Conservation (phyloP, 2,113 vertebrate species). For the Urocitellus parryii region DNA sequence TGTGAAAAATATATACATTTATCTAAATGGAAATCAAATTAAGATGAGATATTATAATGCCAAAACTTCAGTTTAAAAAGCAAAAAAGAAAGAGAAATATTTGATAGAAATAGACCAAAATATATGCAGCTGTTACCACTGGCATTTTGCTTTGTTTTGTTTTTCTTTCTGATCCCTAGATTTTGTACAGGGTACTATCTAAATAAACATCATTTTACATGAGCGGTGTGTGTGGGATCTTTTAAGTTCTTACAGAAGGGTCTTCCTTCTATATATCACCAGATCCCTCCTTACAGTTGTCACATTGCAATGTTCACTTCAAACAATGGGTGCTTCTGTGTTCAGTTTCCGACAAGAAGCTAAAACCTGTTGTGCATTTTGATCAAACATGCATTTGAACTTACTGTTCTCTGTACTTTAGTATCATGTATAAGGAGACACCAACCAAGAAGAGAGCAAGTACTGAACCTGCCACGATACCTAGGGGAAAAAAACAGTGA, state of each 20-base stretch:
- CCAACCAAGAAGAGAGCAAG: slow-evolving; percentile 28
- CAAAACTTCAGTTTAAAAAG: slow-evolving; percentile 22
- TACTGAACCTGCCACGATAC: neutral
- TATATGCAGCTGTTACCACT: neutral
- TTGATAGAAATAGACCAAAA: neutral
- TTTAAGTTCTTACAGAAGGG: neutral
- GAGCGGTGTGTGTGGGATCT: neutral
- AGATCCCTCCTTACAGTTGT: neutral
- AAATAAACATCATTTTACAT: neutral
- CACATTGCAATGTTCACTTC: neutral
- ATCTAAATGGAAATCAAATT: neutral
- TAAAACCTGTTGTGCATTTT: neutral
- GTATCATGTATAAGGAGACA: neutral
- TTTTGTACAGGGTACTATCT: neutral
- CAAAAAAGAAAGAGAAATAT: neutral
- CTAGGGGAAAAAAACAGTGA: slow-evolving; percentile 40
- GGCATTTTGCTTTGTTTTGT: neutral
- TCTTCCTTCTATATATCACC: neutral
- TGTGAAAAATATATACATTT: neutral
- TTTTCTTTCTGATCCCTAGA: slow-evolving; percentile 23
- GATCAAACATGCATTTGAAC: slow-evolving; percentile 22
- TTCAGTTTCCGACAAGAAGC: slow-evolving; percentile 21
- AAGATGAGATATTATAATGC: neutral
- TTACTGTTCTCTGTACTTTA: slow-evolving; percentile 72
- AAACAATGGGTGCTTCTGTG: neutral